Evolutionary conservation across 2,113 vertebrate species (phyloP).

Genomic region (Colossoma macropomum): DNA sequence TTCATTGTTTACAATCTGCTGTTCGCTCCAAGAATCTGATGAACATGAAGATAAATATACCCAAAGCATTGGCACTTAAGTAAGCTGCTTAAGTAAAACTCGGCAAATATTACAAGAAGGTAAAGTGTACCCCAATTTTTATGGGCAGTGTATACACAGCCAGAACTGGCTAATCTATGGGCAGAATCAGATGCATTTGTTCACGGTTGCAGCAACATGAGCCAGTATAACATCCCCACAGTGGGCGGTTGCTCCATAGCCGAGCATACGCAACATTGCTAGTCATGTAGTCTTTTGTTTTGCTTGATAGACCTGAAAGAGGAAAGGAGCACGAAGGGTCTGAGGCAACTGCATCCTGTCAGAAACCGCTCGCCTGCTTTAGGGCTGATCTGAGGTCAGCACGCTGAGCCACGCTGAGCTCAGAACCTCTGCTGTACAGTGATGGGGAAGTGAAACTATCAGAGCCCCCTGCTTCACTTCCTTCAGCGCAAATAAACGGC

Average conservation of each 20-base stretch:
- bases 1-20: no score
- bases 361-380: background rate
- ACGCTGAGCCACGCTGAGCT: background rate
- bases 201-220: background rate
- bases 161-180: background rate
- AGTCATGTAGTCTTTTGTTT: background rate
- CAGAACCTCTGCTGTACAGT: background rate
- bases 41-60: no score
- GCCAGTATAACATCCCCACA: background rate
- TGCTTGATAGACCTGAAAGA: background rate
- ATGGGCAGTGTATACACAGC: background rate
- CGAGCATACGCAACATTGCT: background rate
- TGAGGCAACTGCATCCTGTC: constrained; percentile 28
- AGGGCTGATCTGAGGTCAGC: constrained; percentile 4
- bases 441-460: background rate
- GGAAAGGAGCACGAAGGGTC: background rate
- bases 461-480: background rate
- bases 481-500: background rate
- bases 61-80: no score
- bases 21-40: no score
- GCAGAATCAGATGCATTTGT: background rate
- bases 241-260: background rate
- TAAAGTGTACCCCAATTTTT: no score
- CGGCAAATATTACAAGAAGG: no score
- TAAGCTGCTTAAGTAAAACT: no score